These are phyloP conservation scores for Apteryx mantelli DNA, from an alignment of 2,113 vertebrate genomes.

Conservation along the genomic window DNA sequence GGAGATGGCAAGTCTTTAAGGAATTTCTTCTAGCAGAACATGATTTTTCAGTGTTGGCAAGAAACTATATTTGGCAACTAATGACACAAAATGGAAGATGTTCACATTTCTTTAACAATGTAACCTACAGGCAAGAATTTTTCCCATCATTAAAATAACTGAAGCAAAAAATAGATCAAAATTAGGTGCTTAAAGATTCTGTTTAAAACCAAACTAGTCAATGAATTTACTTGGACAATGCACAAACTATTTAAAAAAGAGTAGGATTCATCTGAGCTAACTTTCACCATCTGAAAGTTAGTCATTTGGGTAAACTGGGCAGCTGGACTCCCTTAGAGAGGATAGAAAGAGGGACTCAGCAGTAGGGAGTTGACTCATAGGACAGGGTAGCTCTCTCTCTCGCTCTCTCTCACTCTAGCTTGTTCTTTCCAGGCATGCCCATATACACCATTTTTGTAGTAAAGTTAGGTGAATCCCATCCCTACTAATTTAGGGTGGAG, in stretches of 20 bases:
- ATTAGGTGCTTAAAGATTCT: conserved; percentile 5
- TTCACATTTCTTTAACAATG: conserved; percentile 32
- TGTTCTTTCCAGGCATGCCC: neutral
- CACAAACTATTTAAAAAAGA: neutral
- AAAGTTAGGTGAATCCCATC: neutral
- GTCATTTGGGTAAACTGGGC: neutral
- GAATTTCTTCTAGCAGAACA: conserved; percentile 51
- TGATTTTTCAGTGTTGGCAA: conserved; percentile 56
- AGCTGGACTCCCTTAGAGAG: neutral
- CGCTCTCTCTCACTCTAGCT: neutral
- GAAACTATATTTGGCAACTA: conserved; percentile 33
- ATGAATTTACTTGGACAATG: neutral
- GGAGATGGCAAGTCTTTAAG: conserved; percentile 55
- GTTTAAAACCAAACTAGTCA: neutral
- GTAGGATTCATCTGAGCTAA: neutral
- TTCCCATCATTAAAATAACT: neutral
- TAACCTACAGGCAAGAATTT: neutral
- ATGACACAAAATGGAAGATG: conserved; percentile 25
- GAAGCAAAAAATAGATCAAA: neutral
- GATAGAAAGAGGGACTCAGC: neutral
- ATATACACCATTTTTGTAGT: neutral
- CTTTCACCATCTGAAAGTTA: neutral
- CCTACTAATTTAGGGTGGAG: neutral
- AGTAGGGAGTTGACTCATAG: neutral
- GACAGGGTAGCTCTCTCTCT: neutral